These are phyloP conservation scores for Dinomys branickii DNA, from an alignment of 2,113 vertebrate species.

Conservation along the genomic window DNA sequence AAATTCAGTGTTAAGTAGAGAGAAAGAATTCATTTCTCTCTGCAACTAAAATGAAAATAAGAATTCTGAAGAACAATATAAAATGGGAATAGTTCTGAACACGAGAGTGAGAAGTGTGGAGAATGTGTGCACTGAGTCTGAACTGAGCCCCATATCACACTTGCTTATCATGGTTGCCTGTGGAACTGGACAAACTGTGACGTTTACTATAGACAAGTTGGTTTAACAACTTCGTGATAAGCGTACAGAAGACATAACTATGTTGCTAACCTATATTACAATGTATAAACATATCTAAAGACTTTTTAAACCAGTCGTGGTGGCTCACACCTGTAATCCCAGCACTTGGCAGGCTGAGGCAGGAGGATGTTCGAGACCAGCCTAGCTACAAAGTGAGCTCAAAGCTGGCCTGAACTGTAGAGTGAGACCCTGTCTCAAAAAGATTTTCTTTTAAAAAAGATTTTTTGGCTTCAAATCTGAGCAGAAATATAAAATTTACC, in stretches of 20 bases:
- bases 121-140: background rate
- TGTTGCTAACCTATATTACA: background rate
- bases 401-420: too few relatives aligned
- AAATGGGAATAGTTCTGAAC: constrained; percentile 31
- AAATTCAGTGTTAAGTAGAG: constrained; percentile 47
- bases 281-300: background rate
- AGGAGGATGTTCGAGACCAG: too few relatives aligned
- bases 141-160: background rate
- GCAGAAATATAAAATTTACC: constrained; percentile 41
- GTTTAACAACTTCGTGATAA: background rate
- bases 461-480: constrained; percentile 33
- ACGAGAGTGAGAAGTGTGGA: background rate
- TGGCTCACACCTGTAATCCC: too few relatives aligned
- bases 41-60: constrained; percentile 52
- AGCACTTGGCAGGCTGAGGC: too few relatives aligned
- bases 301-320: background rate
- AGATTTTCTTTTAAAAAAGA: too few relatives aligned
- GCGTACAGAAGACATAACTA: background rate
- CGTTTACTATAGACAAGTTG: too few relatives aligned
- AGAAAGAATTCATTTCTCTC: constrained; percentile 31
- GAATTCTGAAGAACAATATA: constrained; percentile 47
- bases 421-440: too few relatives aligned
- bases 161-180: background rate
- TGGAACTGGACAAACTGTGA: background rate
- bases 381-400: too few relatives aligned